Conservation (phyloP, 2,113 vertebrate genomes). For the Caracal caracal region DNA sequence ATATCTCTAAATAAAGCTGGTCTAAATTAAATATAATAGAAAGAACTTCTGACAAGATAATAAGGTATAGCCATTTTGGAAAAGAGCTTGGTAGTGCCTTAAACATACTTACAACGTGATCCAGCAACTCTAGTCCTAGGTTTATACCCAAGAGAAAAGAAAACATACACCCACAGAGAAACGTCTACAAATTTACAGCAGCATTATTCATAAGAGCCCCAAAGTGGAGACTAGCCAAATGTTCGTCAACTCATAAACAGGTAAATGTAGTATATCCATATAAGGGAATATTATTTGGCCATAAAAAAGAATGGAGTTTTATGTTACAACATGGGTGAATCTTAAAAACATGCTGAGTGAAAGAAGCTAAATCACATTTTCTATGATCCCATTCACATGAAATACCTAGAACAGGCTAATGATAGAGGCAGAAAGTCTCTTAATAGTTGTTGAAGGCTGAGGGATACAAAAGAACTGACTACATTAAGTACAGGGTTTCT, state of each 20-base stretch:
- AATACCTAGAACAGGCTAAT: not conserved
- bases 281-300: not conserved
- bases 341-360: not conserved
- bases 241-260: not conserved
- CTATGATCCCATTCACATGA: not conserved
- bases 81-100: not conserved
- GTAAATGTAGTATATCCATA: not conserved
- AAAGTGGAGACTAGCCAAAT: not conserved
- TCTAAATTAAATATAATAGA: slow-evolving; percentile 36
- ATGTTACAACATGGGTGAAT: not conserved
- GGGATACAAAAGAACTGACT: not conserved
- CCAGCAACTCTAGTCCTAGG: not conserved
- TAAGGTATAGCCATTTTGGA: not conserved
- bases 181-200: not conserved
- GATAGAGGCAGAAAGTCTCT: not conserved
- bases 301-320: not conserved
- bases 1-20: not conserved
- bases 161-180: not conserved
- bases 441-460: not conserved
- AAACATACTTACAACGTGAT: not conserved
- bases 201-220: not conserved
- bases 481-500: not conserved
- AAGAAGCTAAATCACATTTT: not conserved
- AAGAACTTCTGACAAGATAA: slow-evolving; percentile 1
- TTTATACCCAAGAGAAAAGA: not conserved